A percentile compares a stretch with the other conserved stretches of the same genome.
These are phyloP conservation scores for Hydropsyche betteni DNA, from an alignment of 2,888 invertebrate species.

Conservation along the genomic window DNA sequence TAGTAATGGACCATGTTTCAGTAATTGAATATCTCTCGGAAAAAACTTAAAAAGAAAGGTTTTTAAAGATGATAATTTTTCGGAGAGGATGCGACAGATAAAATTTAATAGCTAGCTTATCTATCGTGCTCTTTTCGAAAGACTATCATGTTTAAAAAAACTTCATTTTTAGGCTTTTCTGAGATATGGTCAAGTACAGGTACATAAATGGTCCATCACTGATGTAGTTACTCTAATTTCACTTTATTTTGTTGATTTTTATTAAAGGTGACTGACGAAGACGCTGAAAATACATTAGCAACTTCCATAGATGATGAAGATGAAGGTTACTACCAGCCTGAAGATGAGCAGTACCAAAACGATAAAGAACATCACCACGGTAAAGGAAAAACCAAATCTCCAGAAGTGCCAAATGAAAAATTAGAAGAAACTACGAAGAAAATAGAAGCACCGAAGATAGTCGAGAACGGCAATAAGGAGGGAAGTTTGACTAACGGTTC, in stretches of 20 bases:
- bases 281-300: conserved; percentile 12
- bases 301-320: conserved; percentile 18
- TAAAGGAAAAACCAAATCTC: background rate
- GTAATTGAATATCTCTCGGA: no score
- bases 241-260: background rate
- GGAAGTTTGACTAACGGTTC: background rate
- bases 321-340: conserved; percentile 32
- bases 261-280: conserved; percentile 2
- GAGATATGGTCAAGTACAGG: background rate
- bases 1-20: background rate
- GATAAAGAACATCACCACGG: background rate
- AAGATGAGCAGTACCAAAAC: conserved; percentile 32
- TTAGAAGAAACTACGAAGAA: background rate
- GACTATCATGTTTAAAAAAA: no score
- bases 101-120: no score
- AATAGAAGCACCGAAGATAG: background rate
- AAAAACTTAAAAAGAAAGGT: no score
- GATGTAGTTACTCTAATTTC: no score
- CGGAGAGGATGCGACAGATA: no score
- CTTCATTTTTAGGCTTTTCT: no score
- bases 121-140: no score
- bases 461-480: background rate
- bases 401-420: no score
- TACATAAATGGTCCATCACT: no score
- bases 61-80: no score